Conservation (phyloP, 2,113 vertebrate genomes). For the Crotalus viridis region DNA sequence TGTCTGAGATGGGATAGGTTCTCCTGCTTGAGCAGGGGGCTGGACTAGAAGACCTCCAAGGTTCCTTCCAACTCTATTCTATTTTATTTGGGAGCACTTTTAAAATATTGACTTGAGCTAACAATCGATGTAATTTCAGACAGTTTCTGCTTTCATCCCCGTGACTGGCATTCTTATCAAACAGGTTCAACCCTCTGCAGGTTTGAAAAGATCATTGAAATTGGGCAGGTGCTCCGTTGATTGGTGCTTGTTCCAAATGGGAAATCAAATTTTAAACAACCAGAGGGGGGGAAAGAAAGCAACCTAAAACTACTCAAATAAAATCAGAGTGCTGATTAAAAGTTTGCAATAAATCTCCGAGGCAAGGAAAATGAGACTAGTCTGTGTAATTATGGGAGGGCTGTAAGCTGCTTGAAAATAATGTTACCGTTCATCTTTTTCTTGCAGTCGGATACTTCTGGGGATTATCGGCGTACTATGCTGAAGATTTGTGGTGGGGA, state of each 20-base stretch:
- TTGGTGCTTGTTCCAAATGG: not conserved
- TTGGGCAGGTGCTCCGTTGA: not conserved
- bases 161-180: not conserved
- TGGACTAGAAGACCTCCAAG: no score
- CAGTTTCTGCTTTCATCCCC: not conserved
- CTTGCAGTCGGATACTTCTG: slow-evolving; percentile 57
- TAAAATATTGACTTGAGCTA: not conserved
- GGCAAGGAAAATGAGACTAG: not conserved
- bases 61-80: no score
- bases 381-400: not conserved
- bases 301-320: not conserved
- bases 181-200: not conserved
- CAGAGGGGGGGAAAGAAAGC: no score
- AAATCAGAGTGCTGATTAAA: not conserved
- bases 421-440: not conserved
- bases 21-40: no score
- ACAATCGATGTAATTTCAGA: not conserved
- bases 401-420: not conserved
- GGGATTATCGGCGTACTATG: slow-evolving; percentile 33
- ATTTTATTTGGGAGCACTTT: not conserved
- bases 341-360: not conserved
- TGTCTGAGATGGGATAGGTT: no score
- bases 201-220: not conserved
- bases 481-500: slow-evolving; percentile 60
- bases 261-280: not conserved